Conservation (phyloP, 2,113 vertebrate species). For the Hyaena hyaena region DNA sequence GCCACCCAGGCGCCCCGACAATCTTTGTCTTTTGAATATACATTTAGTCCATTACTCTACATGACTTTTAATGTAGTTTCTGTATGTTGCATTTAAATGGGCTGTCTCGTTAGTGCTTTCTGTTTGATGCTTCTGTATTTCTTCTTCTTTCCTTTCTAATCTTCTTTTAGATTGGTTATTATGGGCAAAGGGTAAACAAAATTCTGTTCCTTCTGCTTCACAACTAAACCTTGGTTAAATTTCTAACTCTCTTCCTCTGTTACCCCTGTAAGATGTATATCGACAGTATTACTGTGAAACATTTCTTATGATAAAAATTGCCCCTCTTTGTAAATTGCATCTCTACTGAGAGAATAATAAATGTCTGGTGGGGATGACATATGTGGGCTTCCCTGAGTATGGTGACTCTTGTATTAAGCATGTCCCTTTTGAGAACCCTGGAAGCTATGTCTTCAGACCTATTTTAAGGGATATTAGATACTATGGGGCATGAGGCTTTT, state of each 20-base stretch:
- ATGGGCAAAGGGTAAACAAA: neutral
- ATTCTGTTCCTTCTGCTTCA: neutral
- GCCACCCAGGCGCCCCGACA: too few relatives aligned
- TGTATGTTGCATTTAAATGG: neutral
- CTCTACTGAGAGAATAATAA: neutral
- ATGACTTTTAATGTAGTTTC: neutral
- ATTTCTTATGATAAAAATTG: neutral
- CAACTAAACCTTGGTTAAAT: constrained; percentile 11
- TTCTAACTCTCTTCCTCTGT: neutral
- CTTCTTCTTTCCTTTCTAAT: neutral
- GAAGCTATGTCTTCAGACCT: neutral
- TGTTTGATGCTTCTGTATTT: neutral
- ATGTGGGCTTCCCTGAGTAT: neutral
- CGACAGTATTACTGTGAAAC: neutral
- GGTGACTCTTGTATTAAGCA: neutral
- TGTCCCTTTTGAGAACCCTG: neutral
- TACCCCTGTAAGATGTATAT: neutral
- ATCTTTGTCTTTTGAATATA: constrained; percentile 1
- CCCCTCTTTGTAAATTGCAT: neutral
- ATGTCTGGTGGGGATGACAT: neutral
- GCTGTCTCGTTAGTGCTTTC: neutral
- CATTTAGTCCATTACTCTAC: neutral
- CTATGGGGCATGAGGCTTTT: neutral
- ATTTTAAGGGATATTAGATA: neutral
- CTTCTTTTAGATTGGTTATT: neutral